A percentile compares a stretch with the other conserved stretches of the same genome.
These are phyloP conservation scores for Brachyrhaphis roseni DNA, from an alignment of 2,797 vertebrate genomes.

Conservation along the genomic window DNA sequence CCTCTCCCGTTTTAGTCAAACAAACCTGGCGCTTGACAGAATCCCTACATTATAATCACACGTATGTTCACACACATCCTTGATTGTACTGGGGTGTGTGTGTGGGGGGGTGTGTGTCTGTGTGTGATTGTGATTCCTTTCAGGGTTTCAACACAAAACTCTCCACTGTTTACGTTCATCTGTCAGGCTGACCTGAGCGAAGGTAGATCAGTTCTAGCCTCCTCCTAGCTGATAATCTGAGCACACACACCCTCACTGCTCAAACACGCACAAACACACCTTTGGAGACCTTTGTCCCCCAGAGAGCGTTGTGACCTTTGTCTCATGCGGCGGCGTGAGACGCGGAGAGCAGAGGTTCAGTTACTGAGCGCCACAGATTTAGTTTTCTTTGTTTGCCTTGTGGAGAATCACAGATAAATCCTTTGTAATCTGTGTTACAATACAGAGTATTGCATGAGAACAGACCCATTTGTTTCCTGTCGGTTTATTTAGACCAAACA, in stretches of 20 bases:
- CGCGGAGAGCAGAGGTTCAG: constrained; percentile 1
- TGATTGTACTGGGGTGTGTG: constrained; percentile 28
- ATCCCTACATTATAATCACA: constrained; percentile 28
- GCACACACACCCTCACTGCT: constrained; percentile 38
- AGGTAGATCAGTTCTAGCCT: constrained; percentile 62
- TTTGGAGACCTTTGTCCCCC: constrained; percentile 76
- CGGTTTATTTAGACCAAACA: not conserved
- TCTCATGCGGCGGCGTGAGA: constrained; percentile 7
- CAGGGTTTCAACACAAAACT: constrained; percentile 53
- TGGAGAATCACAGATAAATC: not conserved
- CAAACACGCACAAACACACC: constrained; percentile 47
- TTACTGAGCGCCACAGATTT: constrained; percentile 13
- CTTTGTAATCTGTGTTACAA: not conserved
- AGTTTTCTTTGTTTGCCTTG: not conserved
- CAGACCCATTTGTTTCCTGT: not conserved
- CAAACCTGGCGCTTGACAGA: constrained; percentile 49
- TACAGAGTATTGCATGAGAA: not conserved
- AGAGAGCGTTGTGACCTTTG: constrained; percentile 64
- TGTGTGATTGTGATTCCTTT: too few species aligned
- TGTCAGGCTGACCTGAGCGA: constrained; percentile 60
- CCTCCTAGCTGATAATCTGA: constrained; percentile 53
- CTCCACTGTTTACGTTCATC: constrained; percentile 66
- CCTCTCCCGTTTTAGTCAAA: constrained; percentile 53
- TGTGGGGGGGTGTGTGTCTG: not conserved
- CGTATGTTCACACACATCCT: constrained; percentile 16